Conservation (phyloP, 2,888 invertebrate species). For the Siphlonurus alternatus region DNA sequence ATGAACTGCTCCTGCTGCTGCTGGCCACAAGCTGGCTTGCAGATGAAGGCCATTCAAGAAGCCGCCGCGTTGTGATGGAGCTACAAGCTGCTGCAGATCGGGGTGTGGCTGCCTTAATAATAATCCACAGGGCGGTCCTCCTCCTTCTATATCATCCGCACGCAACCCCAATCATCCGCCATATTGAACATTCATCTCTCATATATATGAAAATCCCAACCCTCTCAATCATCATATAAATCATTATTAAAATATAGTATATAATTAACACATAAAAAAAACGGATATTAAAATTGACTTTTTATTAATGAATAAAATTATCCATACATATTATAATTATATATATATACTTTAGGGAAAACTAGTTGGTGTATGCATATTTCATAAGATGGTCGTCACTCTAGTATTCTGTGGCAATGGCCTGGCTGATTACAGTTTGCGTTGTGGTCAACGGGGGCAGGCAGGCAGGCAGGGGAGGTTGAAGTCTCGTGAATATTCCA, state of each 20-base stretch:
- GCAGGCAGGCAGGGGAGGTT: not conserved
- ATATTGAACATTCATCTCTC: not conserved
- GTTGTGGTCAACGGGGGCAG: not conserved
- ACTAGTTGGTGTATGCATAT: not conserved
- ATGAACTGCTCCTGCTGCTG: no score
- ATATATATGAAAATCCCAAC: not conserved
- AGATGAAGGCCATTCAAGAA: no score
- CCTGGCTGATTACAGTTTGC: not conserved
- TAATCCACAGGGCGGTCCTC: no score
- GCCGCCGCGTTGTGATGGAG: no score
- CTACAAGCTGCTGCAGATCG: not conserved
- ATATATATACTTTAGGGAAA: not conserved
- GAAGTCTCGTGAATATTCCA: not conserved
- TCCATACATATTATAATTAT: not conserved
- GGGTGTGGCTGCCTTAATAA: no score
- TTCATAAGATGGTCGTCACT: not conserved
- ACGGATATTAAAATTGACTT: not conserved
- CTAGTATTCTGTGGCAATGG: no score
- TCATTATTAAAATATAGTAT: not conserved
- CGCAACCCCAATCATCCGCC: not conserved
- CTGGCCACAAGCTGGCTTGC: no score
- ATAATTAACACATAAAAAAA: not conserved
- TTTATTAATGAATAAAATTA: not conserved
- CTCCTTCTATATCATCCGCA: not conserved
- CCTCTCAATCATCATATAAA: not conserved